Percentiles rank a stretch among this genome's conserved stretches.
Evolutionary conservation across 1,140 invertebrate genomes (phyloP).

Genomic region (Telenomus remus): DNA sequence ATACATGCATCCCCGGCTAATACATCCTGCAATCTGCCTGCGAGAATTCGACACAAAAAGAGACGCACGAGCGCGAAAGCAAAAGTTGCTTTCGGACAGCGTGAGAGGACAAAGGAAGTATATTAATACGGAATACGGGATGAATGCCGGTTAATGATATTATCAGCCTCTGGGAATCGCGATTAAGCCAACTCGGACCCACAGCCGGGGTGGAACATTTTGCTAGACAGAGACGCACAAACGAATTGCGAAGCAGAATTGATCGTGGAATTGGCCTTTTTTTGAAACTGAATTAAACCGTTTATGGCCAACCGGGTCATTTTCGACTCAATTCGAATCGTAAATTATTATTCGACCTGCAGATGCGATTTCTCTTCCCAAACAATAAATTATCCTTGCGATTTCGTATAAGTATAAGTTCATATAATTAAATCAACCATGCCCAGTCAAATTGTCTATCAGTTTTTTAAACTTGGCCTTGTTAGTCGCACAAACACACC

Average conservation of each 20-base stretch:
- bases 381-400: background rate
- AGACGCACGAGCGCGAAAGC: constrained; percentile 24
- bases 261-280: constrained; percentile 7
- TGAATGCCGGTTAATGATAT: constrained; percentile 44
- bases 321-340: constrained; percentile 1
- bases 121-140: constrained; percentile 47
- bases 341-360: background rate
- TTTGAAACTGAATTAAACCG: constrained; percentile 3
- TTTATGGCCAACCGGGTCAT: constrained; percentile 5
- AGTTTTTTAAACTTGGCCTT: no score
- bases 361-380: background rate
- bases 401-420: background rate
- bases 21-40: constrained; percentile 54
- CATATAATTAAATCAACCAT: no score
- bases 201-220: background rate
- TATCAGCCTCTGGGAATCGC: constrained; percentile 31
- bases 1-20: constrained; percentile 33
- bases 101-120: constrained; percentile 46
- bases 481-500: no score
- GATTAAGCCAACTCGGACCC: constrained; percentile 15
- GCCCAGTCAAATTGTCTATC: no score
- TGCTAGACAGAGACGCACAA: background rate
- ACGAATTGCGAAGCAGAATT: constrained; percentile 5
- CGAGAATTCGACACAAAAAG: constrained; percentile 49
- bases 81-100: constrained; percentile 34